Evolutionary conservation across 1,140 invertebrate genomes (phyloP).

Genomic region (Lepidurus couesii): DNA sequence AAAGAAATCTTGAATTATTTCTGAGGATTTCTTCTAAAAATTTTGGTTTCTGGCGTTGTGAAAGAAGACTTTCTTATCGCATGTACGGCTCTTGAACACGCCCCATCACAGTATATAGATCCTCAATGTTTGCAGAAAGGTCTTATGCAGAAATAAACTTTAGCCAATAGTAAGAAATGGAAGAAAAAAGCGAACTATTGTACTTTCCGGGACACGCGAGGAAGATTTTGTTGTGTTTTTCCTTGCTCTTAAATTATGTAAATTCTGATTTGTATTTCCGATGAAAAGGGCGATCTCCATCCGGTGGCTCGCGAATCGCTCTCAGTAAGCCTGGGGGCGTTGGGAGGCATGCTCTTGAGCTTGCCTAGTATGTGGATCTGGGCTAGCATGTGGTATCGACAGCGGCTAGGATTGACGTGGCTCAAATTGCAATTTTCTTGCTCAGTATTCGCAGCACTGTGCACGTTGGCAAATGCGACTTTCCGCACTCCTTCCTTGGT

Average conservation of each 20-base stretch:
- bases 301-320: background rate
- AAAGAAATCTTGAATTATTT: too few species aligned
- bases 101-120: too few species aligned
- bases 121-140: too few species aligned
- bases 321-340: background rate
- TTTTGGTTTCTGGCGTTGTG: too few species aligned
- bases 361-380: slow-evolving; percentile 1
- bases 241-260: background rate
- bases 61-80: too few species aligned
- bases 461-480: slow-evolving; percentile 1
- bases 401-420: slow-evolving; percentile 16
- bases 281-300: too few species aligned
- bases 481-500: slow-evolving; percentile 14
- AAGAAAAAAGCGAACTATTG: too few species aligned
- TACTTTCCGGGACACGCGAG: too few species aligned
- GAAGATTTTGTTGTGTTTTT: background rate
- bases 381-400: slow-evolving; percentile 14
- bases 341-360: background rate
- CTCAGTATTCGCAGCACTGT: slow-evolving; percentile 21
- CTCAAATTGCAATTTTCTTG: slow-evolving; percentile 24
- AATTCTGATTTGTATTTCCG: background rate
- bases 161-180: too few species aligned
- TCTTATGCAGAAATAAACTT: too few species aligned
- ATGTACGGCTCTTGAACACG: too few species aligned
- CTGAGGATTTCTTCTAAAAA: too few species aligned